Base-by-base conservation (phyloP, 2,797 vertebrate genomes). In the Hemibagrus guttatus region DNA sequence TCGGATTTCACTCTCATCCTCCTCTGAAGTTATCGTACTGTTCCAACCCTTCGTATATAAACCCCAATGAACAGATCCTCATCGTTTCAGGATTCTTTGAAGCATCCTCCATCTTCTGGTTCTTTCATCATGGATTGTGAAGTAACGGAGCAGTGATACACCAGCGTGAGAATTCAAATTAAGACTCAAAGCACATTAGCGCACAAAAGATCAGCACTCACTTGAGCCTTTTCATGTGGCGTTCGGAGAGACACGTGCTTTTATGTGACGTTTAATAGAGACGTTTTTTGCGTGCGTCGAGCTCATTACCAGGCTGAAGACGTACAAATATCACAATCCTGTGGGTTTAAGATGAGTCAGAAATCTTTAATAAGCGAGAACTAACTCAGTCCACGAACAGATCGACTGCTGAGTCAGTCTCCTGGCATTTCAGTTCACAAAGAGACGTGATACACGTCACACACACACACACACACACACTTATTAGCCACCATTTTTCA, bases 291-390 rank as follows among this genome's bases (percentile, higher is more conserved):
- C 11, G 63, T 35, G 46, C 28, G 19, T 64, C 6, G 42, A 49
- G 81, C 81, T 82, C 61, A 66, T 82, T 82, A 66, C 39, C 63
- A 82, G 46, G 80, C 80, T 31, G 63, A 82, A 82, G 61, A 66
- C 26, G 9, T 54, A 82, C 80, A 66, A 64, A 82, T 82, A 66
- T 66, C 80, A 66, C 61, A 66, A 66, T 82, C 80, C 80, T 82
- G 80, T 82, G 61, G 46, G 80, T 82, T 61, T 75, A 66, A 82
- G 80, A 82, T 82, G 80, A 82, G 63, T 82, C 80, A 82, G 39
- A 86, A 86, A 72, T 72, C 78, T n/a, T 81, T 69, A 81, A 79
- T 58, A 79, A 39, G 74, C 19, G 4, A 68, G 74, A 46, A 69
- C n/a, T 8, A 28, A 79, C 64, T 86, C 66, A 49, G 52, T 80